Base-by-base conservation (phyloP, 2,113 vertebrate species). In the Panurus biarmicus region DNA sequence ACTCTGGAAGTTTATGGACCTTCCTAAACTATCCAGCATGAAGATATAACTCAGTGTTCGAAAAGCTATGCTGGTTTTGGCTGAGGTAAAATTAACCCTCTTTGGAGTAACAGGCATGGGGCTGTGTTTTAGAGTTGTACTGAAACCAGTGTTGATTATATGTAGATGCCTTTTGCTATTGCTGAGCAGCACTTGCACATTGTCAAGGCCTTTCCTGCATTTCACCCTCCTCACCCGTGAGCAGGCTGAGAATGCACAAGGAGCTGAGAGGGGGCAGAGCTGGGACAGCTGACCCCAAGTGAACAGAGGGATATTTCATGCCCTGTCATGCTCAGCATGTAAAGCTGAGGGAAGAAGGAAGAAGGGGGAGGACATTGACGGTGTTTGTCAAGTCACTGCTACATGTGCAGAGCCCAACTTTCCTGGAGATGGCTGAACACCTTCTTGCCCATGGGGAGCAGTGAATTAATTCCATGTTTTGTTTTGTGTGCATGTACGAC, bases 281-380 rank as follows among this genome's bases (percentile, higher is more conserved):
- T 2, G 2, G 44, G 44, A 66, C 33, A 88, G 33, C 45, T 38
- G 38, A 81, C 15, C 44, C 33, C 69, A 58, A 13, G 26, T 17
- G 33, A 44, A 7, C 19, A 66, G 53, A 51, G 44, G 33, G 36
- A 33, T 44, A 16, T 73, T 72, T 65, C 67, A 58, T 9, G 28
- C 22, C 33, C 31, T 50, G 36, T 51, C 51, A 36, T 66, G 67
- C 19, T 73, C 26, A 51, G 26, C 36, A 50, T 8, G 22, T 44
- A 28, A 88, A 51, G 12, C 51, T 51, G 22, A 10, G 25, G 36
- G 26, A 23, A 44, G 36, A 51, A 73, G 26, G 36, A 80, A 38
- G 42, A 65, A 73, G 36, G 6, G 3, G 8, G 8, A 12, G 3
- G 7, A 28, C 4, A 19, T 5, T 44, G 33, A 20, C 1, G 0